Conservation (phyloP, 2,113 vertebrate species). For the Neomonachus schauinslandi region DNA sequence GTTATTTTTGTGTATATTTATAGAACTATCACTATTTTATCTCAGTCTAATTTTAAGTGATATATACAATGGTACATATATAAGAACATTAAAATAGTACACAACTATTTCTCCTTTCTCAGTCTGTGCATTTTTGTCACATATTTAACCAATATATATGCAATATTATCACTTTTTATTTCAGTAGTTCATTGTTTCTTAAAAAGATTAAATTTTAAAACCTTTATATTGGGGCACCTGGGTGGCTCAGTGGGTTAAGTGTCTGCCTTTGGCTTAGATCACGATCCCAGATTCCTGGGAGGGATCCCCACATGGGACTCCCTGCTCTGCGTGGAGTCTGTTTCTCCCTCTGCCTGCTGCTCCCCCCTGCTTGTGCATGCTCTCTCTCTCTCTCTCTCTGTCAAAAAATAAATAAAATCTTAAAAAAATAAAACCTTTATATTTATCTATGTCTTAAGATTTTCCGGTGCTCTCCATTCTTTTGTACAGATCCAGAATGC, state of each 20-base stretch:
- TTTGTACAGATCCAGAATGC: neutral
- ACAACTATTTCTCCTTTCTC: neutral
- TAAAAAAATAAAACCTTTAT: no score
- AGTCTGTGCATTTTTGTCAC: neutral
- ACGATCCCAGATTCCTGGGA: neutral
- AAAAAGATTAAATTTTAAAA: neutral
- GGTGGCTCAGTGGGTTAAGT: neutral
- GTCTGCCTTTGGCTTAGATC: neutral
- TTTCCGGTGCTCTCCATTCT: neutral
- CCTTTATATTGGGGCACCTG: neutral
- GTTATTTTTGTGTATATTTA: neutral
- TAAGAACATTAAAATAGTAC: neutral
- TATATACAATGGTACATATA: neutral
- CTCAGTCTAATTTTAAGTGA: neutral
- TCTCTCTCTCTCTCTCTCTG: neutral
- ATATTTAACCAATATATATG: neutral
- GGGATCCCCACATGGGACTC: neutral
- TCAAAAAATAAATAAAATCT: no score
- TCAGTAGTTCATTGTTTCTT: neutral
- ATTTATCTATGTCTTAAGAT: neutral
- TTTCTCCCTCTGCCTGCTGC: neutral
- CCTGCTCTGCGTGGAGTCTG: neutral
- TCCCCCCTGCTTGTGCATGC: no score
- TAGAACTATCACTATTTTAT: neutral
- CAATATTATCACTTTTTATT: neutral